These are phyloP conservation scores for Syrphus vitripennis DNA, from an alignment of 2,888 invertebrate genomes.

Conservation along the genomic window DNA sequence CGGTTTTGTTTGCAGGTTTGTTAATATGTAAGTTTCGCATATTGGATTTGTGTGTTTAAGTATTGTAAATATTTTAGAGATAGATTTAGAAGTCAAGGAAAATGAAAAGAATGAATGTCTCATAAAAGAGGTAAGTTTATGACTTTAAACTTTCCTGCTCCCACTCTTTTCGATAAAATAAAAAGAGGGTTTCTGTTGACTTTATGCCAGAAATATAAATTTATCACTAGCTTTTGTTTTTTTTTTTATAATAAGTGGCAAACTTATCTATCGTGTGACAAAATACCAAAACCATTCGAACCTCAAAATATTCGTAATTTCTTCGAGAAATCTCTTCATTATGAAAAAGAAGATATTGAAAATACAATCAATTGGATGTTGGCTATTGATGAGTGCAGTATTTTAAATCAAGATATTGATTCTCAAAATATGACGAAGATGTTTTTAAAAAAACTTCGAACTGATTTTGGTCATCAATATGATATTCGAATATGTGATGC, in stretches of 20 bases:
- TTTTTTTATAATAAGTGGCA: conserved; percentile 73
- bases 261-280: conserved; percentile 75
- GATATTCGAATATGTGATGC: conserved; percentile 72
- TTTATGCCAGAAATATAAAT: too few species aligned
- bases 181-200: too few species aligned
- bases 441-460: conserved; percentile 51
- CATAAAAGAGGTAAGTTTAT: conserved; percentile 38
- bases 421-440: conserved; percentile 73
- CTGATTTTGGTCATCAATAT: conserved; percentile 73
- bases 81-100: conserved; percentile 44
- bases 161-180: too few species aligned
- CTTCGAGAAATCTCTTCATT: conserved; percentile 72
- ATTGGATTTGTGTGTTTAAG: neutral
- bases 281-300: conserved; percentile 74
- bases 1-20: conserved; percentile 73
- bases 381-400: conserved; percentile 74
- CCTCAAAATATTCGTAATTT: conserved; percentile 75
- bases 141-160: too few species aligned
- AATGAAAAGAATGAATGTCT: conserved; percentile 10
- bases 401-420: conserved; percentile 75
- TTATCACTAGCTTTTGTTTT: too few species aligned
- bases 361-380: conserved; percentile 75
- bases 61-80: conserved; percentile 53
- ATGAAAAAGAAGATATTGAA: conserved; percentile 70
- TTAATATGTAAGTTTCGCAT: neutral